A percentile compares a stretch with the other conserved stretches of the same genome.
These are phyloP conservation scores for Synergus laeviventris DNA, from an alignment of 2,888 invertebrate species.

Conservation along the genomic window DNA sequence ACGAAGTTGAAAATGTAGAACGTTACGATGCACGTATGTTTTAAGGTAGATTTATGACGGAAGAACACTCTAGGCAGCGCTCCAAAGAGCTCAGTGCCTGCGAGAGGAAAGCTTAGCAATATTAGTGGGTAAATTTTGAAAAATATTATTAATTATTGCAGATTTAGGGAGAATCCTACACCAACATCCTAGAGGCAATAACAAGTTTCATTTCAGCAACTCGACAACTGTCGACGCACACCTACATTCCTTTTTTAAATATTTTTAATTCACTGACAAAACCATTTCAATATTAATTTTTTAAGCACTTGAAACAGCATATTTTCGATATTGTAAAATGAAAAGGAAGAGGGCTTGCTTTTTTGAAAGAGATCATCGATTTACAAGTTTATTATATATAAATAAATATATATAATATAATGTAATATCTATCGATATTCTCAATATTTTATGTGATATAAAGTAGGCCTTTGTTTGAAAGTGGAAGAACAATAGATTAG, in stretches of 20 bases:
- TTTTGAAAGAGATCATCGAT: neutral
- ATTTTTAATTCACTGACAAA: neutral
- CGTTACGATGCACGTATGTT: constrained; percentile 46
- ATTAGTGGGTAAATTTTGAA: constrained; percentile 65
- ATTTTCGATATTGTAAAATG: neutral
- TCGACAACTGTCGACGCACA: constrained; percentile 24
- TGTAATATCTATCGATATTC: constrained; percentile 53
- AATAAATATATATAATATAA: constrained; percentile 46
- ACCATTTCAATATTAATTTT: constrained; percentile 7
- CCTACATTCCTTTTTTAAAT: constrained; percentile 35
- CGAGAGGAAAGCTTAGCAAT: constrained; percentile 68
- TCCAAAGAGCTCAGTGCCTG: constrained; percentile 63
- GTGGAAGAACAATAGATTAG: constrained; percentile 42
- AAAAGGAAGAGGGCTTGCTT: neutral
- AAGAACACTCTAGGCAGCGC: constrained; percentile 61
- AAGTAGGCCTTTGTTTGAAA: constrained; percentile 66
- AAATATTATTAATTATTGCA: constrained; percentile 50
- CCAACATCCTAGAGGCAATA: constrained; percentile 20
- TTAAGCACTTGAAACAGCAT: neutral
- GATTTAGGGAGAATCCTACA: constrained; percentile 20
- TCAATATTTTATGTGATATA: constrained; percentile 68
- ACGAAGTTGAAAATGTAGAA: constrained; percentile 39
- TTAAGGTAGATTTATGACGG: constrained; percentile 49
- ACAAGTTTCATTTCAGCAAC: constrained; percentile 25
- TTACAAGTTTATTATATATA: constrained; percentile 40